Evolutionary conservation across 1,140 invertebrate species (phyloP), one percentile per base, ranked within the genome.

Genomic region (Rhagoletis pomonella): DNA sequence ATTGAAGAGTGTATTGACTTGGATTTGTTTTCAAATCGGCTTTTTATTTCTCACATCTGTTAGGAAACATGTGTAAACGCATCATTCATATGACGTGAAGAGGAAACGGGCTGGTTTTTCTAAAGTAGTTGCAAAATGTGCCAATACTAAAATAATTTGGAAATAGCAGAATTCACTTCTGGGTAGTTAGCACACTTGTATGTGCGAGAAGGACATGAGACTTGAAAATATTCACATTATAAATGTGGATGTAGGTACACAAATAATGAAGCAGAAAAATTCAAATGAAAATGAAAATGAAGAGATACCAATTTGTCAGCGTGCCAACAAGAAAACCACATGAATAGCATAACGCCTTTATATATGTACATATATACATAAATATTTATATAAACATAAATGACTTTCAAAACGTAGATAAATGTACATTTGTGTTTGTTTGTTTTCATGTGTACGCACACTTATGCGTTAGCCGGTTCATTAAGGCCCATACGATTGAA

Each of bases 191-290:
- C 29, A 64, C 17, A 64, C 7, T 6, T 64, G 62, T 29, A 64
- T 19, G 29, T 19, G 3, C 5, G 39, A 73, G 17, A 14, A 14
- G 17, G 42, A 39, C 67, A 73, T 73, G 44, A 73, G 44, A 81
- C 10, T 81, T 17, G 14, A 55, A 73, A 73, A 47, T 14, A 47
- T 47, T 42, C 69, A 73, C 67, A 73, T 19, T 9, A 29, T 29
- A 29, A 29, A 29, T 29, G 29, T 29, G 29, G 0, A 29, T 29
- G 29, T 29, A 29, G 29, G 2, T 39, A n/a, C 47, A n/a, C 73
- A 81, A 81, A 81, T 55, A 81, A 81, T 55, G 47, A 58, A 81
- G 44, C 73, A 81, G 47, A 55, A 58, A 81, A 58, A 44, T 69
- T 0, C 0, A 69, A 69, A 81, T 81, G 47, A 55, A 69, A 69